Base-by-base conservation (phyloP, 2,797 vertebrate genomes). In the Chelmon rostratus region DNA sequence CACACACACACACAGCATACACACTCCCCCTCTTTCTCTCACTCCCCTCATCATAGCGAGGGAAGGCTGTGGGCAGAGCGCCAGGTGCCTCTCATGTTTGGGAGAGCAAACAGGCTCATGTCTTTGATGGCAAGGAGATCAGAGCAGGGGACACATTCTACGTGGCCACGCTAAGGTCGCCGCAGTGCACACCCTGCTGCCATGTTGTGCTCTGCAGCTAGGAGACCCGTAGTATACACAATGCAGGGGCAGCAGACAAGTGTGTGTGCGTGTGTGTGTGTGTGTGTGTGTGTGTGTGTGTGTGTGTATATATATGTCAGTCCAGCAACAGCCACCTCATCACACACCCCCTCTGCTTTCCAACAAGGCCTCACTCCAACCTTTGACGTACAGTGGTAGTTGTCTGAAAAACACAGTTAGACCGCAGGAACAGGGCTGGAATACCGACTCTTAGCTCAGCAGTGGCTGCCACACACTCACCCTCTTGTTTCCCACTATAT, bases 191-290 rank as follows among this genome's bases (percentile, higher is more conserved):
- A 78, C 87, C 85, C 83, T 23, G 67, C 91, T 85, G 89, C 91
- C 85, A 84, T 94, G 92, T 95, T 94, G 77, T 94, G 91, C 85
- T 89, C 85, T 19, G 93, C 92, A 93, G 91, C 94, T 93, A 93
- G 90, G 93, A 95, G 86, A 92, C 92, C 70, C 33, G 2, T 66
- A 63, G 72, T 76, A 85, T 74, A 93, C 88, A 92, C 89, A 75
- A 61, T 49, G 31, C 62, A 33, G 33, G 68, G 73, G 79, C 79
- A 66, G 53, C 77, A 83, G 73, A 68, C 70, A 46, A 28, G 77
- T 83, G 61, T 59, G 79, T 66, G 38, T 75, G 68, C 58, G 31
- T 64, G 67, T 68, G 67, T 66, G 57, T 63, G 56, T 38, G 62
- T 73, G 74, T 67, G 81, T 83, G 63, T 72, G 81, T 73, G 38